Evolutionary conservation across 2,888 invertebrate species (phyloP).

Genomic region (Bhutanitis thaidina): DNA sequence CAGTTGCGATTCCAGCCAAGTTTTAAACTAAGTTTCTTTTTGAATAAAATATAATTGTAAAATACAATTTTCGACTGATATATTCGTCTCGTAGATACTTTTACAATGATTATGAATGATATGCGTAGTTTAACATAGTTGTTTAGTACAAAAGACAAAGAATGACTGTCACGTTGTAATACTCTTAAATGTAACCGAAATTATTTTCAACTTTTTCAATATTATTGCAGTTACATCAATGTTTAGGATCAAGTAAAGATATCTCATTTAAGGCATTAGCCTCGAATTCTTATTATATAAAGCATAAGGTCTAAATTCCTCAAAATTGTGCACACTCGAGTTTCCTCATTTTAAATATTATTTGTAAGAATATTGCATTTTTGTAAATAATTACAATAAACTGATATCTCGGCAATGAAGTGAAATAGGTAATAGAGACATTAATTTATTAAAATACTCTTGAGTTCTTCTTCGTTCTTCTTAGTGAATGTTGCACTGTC

Average conservation of each 20-base stretch:
- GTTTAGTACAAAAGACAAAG: slow-evolving; percentile 71
- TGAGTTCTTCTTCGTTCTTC: slow-evolving; percentile 63
- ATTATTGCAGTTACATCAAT: slow-evolving; percentile 13
- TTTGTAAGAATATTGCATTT: slow-evolving; percentile 67
- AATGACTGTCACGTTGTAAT: slow-evolving; percentile 30
- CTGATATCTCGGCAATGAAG: slow-evolving; percentile 48
- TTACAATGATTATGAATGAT: slow-evolving; percentile 68
- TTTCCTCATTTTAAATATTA: slow-evolving; percentile 34
- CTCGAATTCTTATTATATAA: slow-evolving; percentile 17
- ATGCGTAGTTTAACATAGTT: slow-evolving; percentile 66
- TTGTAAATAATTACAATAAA: slow-evolving; percentile 75
- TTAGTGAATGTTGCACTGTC: slow-evolving; percentile 75
- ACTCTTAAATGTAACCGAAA: slow-evolving; percentile 22
- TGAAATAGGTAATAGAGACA: slow-evolving; percentile 60
- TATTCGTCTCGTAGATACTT: slow-evolving; percentile 70
- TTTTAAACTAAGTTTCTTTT: slow-evolving; percentile 37
- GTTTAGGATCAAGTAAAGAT: slow-evolving; percentile 9
- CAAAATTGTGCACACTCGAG: slow-evolving; percentile 35
- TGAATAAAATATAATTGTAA: slow-evolving; percentile 56
- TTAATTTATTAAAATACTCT: slow-evolving; percentile 75
- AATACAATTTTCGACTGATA: slow-evolving; percentile 75
- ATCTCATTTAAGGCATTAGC: slow-evolving; percentile 15
- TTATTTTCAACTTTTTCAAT: not conserved
- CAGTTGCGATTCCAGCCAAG: slow-evolving; percentile 70
- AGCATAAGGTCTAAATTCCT: slow-evolving; percentile 24